Conservation (phyloP, 1,140 invertebrate genomes). For the Lycorma delicatula region DNA sequence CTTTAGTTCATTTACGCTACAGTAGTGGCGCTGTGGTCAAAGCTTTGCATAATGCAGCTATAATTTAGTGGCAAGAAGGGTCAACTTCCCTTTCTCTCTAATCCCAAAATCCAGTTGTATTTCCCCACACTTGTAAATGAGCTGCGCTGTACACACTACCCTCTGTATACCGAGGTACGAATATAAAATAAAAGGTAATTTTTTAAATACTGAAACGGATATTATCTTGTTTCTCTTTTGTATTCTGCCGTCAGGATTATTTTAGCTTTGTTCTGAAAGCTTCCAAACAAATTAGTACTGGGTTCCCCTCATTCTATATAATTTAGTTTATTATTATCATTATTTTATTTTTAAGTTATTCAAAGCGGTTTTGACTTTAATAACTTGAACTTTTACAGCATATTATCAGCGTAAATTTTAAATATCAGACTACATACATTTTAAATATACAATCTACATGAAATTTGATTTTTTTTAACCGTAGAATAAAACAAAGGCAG, state of each 20-base stretch:
- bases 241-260: neutral
- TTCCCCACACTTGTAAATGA: neutral
- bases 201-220: conserved; percentile 3
- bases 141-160: no score
- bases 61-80: conserved; percentile 3
- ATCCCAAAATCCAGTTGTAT: neutral
- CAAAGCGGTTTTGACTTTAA: no score
- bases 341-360: no score
- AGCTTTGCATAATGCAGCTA: conserved; percentile 5
- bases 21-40: neutral
- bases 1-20: no score
- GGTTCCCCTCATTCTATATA: no score
- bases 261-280: neutral
- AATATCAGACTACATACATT: no score
- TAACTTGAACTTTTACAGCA: no score
- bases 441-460: no score
- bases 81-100: neutral
- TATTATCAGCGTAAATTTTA: no score
- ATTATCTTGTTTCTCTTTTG: neutral
- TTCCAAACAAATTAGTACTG: conserved; percentile 2
- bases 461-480: no score
- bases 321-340: no score
- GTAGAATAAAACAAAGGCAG: no score
- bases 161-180: neutral
- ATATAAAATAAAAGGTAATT: conserved; percentile 3